Evolutionary conservation across 2,113 vertebrate genomes (phyloP).

Genomic region (Phaetusa simplex): DNA sequence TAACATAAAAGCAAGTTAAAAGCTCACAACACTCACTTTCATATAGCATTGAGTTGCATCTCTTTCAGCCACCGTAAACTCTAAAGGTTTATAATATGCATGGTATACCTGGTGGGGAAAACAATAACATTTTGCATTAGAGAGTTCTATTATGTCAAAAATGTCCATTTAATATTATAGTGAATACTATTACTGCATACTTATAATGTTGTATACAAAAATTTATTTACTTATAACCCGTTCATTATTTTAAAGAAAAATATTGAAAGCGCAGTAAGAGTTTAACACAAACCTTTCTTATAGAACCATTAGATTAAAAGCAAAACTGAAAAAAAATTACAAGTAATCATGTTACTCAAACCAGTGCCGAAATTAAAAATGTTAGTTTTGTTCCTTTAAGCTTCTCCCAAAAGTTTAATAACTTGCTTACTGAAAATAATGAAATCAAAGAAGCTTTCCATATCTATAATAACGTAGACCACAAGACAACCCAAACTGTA

Average conservation of each 20-base stretch:
- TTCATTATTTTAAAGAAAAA: not conserved
- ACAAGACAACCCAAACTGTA: not conserved
- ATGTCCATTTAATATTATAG: not conserved
- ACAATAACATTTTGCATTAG: not conserved
- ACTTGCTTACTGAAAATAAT: not conserved
- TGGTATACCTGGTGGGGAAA: slow-evolving; percentile 85
- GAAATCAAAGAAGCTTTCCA: not conserved
- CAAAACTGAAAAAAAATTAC: not conserved
- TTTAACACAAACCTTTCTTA: not conserved
- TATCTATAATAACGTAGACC: not conserved
- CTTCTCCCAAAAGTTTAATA: not conserved
- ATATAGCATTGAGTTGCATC: slow-evolving; percentile 90
- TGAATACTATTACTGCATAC: not conserved
- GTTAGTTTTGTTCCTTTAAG: not conserved
- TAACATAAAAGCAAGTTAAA: not conserved
- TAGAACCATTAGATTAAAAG: not conserved
- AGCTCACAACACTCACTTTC: slow-evolving; percentile 79
- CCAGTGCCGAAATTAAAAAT: not conserved
- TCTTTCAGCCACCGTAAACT: slow-evolving; percentile 87
- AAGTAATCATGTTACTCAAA: not conserved
- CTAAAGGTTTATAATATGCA: slow-evolving; percentile 93
- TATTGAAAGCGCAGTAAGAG: not conserved
- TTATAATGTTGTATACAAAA: not conserved
- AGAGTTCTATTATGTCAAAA: not conserved
- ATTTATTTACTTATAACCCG: not conserved